These are phyloP conservation scores for Phasia obesa DNA, from an alignment of 2,888 invertebrate genomes.

Conservation along the genomic window DNA sequence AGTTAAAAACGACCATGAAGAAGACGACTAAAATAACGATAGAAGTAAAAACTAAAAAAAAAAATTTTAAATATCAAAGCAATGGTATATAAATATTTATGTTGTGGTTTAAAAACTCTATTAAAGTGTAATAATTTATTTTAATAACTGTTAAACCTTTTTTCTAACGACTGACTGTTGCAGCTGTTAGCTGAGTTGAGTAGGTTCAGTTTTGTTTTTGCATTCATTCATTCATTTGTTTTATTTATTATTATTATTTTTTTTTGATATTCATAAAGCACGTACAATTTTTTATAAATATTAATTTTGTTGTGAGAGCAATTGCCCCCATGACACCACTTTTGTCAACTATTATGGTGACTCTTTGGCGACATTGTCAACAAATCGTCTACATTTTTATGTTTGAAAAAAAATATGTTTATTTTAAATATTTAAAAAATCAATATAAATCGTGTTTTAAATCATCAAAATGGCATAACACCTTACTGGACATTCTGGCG, in stretches of 20 bases:
- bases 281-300: constrained; percentile 58
- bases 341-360: too few relatives aligned
- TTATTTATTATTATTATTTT: too few relatives aligned
- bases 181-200: constrained; percentile 6
- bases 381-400: too few relatives aligned
- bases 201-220: background rate
- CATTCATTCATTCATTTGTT: background rate
- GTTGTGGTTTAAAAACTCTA: constrained; percentile 66
- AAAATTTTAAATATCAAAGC: constrained; percentile 34
- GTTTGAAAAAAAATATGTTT: too few relatives aligned
- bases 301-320: constrained; percentile 52
- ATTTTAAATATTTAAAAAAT: too few relatives aligned
- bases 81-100: constrained; percentile 59
- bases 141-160: constrained; percentile 18
- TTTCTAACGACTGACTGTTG: constrained; percentile 31
- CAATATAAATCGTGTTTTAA: too few relatives aligned
- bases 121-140: constrained; percentile 65
- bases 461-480: too few relatives aligned
- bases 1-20: constrained; percentile 23
- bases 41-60: background rate
- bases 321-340: background rate
- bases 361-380: too few relatives aligned
- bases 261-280: too few relatives aligned
- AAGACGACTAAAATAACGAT: constrained; percentile 20
- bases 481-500: too few relatives aligned